Evolutionary conservation across 37 sponge, comb jelly and placozoan genomes (phyloP).

Genomic region (Theonella swinhoei): DNA sequence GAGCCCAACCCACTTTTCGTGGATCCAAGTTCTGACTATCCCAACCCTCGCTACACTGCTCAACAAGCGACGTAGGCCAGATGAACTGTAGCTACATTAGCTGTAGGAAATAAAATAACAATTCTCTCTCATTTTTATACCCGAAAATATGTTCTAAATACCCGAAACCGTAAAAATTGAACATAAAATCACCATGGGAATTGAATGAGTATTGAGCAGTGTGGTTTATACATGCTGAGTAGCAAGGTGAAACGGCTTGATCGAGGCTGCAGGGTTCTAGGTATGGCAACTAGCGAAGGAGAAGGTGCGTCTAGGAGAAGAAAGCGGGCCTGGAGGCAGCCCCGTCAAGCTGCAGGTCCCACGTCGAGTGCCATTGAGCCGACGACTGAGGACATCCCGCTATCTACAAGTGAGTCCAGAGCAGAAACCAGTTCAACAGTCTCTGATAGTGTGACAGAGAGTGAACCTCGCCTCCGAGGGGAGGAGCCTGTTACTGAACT

Average conservation of each 20-base stretch:
- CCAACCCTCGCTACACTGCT: constrained; percentile 48
- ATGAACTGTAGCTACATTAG: not conserved
- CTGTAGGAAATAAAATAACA: too few relatives aligned
- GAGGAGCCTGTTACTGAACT: constrained; percentile 38
- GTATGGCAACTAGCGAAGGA: constrained; percentile 8
- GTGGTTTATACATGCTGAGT: too few relatives aligned
- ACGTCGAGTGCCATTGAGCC: not conserved
- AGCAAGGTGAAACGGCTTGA: not conserved
- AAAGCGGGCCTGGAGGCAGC: constrained; percentile 55
- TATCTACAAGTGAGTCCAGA: too few relatives aligned
- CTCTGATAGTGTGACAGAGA: too few relatives aligned
- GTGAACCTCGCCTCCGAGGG: too few relatives aligned
- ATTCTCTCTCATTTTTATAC: constrained; percentile 14
- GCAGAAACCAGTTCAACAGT: too few relatives aligned
- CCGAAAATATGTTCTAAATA: too few relatives aligned
- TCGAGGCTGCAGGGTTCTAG: not conserved
- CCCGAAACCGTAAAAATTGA: too few relatives aligned
- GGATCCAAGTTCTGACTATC: constrained; percentile 29
- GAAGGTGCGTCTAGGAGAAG: not conserved
- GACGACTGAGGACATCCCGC: too few relatives aligned
- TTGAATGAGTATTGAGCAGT: too few relatives aligned
- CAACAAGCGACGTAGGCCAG: not conserved
- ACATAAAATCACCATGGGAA: too few relatives aligned
- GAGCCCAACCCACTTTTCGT: constrained; percentile 61
- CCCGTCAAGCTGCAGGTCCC: constrained; percentile 35